These are phyloP conservation scores for Lasaia peninsularis DNA, from an alignment of 1,140 invertebrate genomes.

Conservation along the genomic window DNA sequence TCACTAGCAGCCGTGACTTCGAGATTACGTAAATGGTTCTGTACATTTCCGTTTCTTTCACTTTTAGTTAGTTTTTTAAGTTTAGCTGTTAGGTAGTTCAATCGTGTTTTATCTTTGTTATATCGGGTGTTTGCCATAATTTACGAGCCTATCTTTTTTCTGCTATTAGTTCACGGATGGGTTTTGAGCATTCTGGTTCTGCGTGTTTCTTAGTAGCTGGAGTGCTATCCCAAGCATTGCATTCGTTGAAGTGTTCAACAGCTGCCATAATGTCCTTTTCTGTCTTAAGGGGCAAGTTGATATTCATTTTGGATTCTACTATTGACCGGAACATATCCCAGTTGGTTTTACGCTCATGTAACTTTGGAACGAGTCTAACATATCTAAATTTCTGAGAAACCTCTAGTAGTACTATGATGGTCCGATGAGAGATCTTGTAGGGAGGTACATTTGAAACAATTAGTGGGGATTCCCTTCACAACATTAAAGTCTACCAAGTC, in stretches of 20 bases:
- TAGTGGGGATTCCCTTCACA: conserved; percentile 14
- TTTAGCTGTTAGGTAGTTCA: conserved; percentile 18
- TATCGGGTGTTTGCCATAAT: conserved; percentile 21
- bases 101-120: conserved; percentile 20
- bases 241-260: conserved; percentile 25
- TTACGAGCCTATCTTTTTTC: conserved; percentile 24
- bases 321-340: conserved; percentile 20
- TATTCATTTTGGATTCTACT: conserved; percentile 18
- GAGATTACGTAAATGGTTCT: conserved; percentile 19
- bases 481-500: conserved; percentile 31
- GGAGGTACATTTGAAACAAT: conserved; percentile 10
- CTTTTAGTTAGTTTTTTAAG: conserved; percentile 19
- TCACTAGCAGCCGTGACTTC: conserved; percentile 18
- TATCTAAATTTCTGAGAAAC: neutral
- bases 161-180: conserved; percentile 13
- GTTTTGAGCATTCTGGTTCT: conserved; percentile 5
- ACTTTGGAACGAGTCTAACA: neutral
- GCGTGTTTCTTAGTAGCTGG: neutral
- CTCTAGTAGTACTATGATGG: conserved; percentile 21
- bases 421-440: conserved; percentile 23
- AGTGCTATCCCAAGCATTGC: conserved; percentile 23
- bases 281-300: too few species aligned
- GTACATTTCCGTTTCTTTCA: conserved; percentile 15
- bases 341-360: conserved; percentile 26
- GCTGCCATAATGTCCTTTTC: conserved; percentile 23